Evolutionary conservation across 1,140 invertebrate genomes (phyloP).

Genomic region (Adelges cooleyi): DNA sequence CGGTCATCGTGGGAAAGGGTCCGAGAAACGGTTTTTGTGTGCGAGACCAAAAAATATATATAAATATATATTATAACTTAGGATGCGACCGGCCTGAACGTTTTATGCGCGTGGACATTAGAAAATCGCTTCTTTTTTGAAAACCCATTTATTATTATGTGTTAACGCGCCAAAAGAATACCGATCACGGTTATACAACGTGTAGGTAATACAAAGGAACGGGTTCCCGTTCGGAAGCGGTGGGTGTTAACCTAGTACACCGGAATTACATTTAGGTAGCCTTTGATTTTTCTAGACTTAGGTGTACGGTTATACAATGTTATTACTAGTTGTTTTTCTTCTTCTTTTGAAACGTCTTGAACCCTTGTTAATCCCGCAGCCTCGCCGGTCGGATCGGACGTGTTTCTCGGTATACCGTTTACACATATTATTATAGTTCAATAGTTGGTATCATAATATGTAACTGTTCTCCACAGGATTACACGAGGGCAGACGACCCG

Average conservation of each 20-base stretch:
- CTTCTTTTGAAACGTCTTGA: not conserved
- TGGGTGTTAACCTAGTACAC: constrained; percentile 17
- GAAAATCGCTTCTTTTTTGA: too few species aligned
- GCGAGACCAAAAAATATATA: not conserved
- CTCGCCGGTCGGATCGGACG: too few species aligned
- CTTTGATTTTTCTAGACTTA: not conserved
- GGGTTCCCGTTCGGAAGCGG: constrained; percentile 21
- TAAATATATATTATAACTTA: too few species aligned
- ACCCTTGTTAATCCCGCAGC: not conserved
- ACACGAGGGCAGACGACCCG: too few species aligned
- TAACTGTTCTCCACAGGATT: too few species aligned
- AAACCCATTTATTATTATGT: too few species aligned
- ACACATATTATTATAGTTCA: too few species aligned
- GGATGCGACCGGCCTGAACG: not conserved
- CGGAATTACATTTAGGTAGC: not conserved
- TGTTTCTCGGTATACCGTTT: too few species aligned
- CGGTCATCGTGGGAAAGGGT: constrained; percentile 17
- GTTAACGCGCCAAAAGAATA: not conserved
- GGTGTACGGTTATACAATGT: not conserved
- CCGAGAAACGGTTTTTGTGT: not conserved
- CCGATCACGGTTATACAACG: not conserved
- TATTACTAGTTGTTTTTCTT: not conserved
- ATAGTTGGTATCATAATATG: too few species aligned
- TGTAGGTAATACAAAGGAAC: not conserved
- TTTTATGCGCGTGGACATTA: too few species aligned